Evolutionary conservation across 2,113 vertebrate genomes (phyloP).

Genomic region (Lanius ludovicianus): DNA sequence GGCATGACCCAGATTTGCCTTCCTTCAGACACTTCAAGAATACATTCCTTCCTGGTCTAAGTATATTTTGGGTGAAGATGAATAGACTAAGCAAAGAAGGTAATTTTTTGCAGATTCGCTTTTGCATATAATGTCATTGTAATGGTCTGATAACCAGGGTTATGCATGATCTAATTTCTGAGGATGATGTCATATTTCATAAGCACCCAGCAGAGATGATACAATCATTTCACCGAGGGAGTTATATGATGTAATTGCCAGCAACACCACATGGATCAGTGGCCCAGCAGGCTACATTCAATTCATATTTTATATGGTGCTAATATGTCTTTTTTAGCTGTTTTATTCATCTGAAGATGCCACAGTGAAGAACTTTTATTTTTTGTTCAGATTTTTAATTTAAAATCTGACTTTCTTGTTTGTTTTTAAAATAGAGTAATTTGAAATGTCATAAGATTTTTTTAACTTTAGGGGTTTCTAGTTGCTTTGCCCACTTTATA

Average conservation of each 20-base stretch:
- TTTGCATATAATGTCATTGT: not conserved
- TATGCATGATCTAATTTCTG: constrained; percentile 8
- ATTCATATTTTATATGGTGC: not conserved
- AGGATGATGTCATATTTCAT: constrained; percentile 61
- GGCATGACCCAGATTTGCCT: not conserved
- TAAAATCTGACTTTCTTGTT: not conserved
- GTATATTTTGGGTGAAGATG: not conserved
- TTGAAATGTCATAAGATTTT: not conserved
- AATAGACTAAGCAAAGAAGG: not conserved
- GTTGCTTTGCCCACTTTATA: not conserved
- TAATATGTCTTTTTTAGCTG: not conserved
- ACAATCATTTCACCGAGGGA: constrained; percentile 42
- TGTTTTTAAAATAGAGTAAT: not conserved
- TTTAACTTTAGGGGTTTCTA: not conserved
- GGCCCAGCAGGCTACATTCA: constrained; percentile 25
- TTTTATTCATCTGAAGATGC: not conserved
- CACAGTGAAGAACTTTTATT: not conserved
- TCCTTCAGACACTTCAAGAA: not conserved
- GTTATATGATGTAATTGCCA: constrained; percentile 40
- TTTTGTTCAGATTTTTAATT: not conserved
- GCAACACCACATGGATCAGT: not conserved
- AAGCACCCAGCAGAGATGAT: constrained; percentile 36
- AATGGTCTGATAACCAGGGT: not conserved
- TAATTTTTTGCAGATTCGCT: not conserved
- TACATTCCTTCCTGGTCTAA: not conserved